Percentiles rank a stretch among this genome's conserved stretches.
These are phyloP conservation scores for Anniella stebbinsi DNA, from an alignment of 2,797 vertebrate genomes.

Conservation along the genomic window DNA sequence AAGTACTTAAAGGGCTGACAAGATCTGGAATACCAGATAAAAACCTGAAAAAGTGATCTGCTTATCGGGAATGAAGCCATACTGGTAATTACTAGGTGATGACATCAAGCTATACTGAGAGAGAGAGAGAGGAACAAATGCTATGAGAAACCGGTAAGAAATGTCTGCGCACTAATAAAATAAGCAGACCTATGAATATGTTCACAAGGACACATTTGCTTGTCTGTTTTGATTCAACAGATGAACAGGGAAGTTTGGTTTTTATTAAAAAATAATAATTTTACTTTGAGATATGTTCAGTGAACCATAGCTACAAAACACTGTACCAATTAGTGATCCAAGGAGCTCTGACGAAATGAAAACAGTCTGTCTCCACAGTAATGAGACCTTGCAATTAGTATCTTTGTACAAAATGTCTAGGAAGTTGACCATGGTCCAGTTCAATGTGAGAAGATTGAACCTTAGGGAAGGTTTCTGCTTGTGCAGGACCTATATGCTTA, in stretches of 20 bases:
- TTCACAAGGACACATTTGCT: background rate
- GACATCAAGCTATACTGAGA: background rate
- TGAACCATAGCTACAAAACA: conserved; percentile 10
- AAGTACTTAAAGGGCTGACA: background rate
- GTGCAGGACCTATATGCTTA: background rate
- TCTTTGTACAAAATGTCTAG: background rate
- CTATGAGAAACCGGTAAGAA: background rate
- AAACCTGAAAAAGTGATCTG: background rate
- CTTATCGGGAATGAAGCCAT: conserved; percentile 11
- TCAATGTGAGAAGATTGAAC: background rate
- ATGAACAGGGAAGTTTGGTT: background rate
- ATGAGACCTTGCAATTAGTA: background rate
- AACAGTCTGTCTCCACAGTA: background rate
- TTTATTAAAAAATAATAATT: background rate
- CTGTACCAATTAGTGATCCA: background rate
- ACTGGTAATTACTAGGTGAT: background rate
- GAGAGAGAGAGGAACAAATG: background rate
- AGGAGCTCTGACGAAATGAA: background rate
- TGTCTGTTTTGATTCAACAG: background rate
- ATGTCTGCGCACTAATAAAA: conserved; percentile 1
- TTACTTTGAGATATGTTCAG: background rate
- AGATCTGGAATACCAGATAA: conserved; percentile 1
- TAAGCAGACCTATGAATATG: background rate
- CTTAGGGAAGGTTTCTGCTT: background rate
- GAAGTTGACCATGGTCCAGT: background rate